Evolutionary conservation across 2,113 vertebrate genomes (phyloP), one percentile per base, ranked within the genome.

Genomic region (Talpa occidentalis): DNA sequence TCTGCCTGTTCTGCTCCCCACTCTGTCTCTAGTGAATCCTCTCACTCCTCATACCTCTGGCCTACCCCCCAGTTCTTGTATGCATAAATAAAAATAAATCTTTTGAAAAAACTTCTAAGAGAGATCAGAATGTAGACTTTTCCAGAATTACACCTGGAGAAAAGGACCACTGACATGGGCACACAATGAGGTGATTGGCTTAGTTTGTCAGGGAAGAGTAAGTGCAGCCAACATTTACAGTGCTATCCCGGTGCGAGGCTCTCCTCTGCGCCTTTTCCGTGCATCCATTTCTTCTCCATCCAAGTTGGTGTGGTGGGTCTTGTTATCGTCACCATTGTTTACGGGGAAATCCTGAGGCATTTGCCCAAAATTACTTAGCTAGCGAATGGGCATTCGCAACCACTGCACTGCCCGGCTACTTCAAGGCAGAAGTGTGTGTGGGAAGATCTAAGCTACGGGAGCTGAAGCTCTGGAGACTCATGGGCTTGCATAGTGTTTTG

Each of bases 401-500:
- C 8, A 17, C 26, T 64, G 21, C 90, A 12, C 60, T 40, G 5
- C 74, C 62, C 26, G 26, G 3, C 60, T 56, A 12, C 37, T 86
- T 82, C 26, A 12, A 12, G 47, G 49, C 15, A 35, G n/a, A 17
- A 24, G 59, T 82, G 30, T 59, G 35, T 17, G 4, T 81, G 74
- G 42, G 35, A 40, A 64, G 37, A 40, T 62, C 19, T 70, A 35
- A 14, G 80, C 56, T 74, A 32, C 60, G 62, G 73, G 77, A 77
- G n/a, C 44, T 60, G n/a, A 60, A 40, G n/a, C 28, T 35, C 28
- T 35, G 26, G 35, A 89, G 66, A 59, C 54, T 77, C 6, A n/a
- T 66, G 89, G 54, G 74, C 74, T 66, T 95, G 44, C 44, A 47
- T 24, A 40, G 52, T 70, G 24, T 76, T 93, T 93, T 79, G 52